Base-by-base conservation (phyloP, 1,140 invertebrate genomes). In the Daktulosphaira vitifoliae region DNA sequence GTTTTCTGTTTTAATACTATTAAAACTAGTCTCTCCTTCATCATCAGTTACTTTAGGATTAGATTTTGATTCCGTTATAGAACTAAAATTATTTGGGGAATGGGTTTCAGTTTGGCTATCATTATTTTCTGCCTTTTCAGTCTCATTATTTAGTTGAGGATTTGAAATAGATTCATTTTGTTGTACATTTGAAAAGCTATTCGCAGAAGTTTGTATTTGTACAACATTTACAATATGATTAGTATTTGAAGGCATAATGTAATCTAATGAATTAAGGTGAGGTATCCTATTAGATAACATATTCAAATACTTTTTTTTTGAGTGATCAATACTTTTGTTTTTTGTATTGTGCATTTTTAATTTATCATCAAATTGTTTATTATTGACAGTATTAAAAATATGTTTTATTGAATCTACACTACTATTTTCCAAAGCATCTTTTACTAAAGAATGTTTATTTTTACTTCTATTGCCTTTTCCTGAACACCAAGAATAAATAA, bases 181-280 rank as follows among this genome's bases (percentile, higher is more conserved):
- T 15, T 5, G 29, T n/a, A 62, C 56, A 46, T 62, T 62, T 26
- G 56, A 46, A 3, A 62, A 13, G 15, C 22, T 46, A 20, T 48
- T 62, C 20, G 56, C 26, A 7, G 56, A 46, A 15, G 16, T 66
- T 22, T 80, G 77, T 11, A 82, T 70, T 67, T 82, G 82, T 2
- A 83, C 81, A 0, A 83, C 78, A 68, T 83, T 81, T 3, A 83
- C 79, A 0, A 80, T 80, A 1, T 78, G 74, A 50, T 80, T 74
- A 7, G 79, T 73, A 22, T 76, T 71, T 3, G 74, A 73, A 3
- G 81, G 80, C 16, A 78, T 72, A 67, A 82, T 78, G 75, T 82
- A 78, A 46, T 80, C 77, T 59, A 80, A 71, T 33, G 79, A 77
- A 66, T 78, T 78, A 37, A 81, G 67, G 26, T 79, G 79, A 13